Conservation (phyloP, 2,113 vertebrate species). For the Odocoileus hemionus region DNA sequence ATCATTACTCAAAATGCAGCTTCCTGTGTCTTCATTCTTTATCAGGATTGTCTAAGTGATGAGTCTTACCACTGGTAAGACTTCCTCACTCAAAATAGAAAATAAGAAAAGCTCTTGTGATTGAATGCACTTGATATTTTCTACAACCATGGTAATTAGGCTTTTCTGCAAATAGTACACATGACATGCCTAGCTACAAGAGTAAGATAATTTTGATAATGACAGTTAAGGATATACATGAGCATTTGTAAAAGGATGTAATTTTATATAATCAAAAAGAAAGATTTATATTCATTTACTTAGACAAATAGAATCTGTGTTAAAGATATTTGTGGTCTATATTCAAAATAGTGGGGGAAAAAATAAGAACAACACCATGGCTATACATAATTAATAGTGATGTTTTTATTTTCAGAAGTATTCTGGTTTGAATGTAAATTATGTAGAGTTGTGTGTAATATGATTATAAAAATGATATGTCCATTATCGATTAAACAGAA, state of each 20-base stretch:
- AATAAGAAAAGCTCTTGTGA: not conserved
- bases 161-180: not conserved
- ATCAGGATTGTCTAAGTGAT: not conserved
- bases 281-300: not conserved
- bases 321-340: not conserved
- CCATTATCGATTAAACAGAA: constrained; percentile 73
- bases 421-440: not conserved
- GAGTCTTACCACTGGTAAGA: not conserved
- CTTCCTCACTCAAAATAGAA: not conserved
- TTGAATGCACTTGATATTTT: not conserved
- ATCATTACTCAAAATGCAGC: not conserved
- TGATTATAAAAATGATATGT: not conserved
- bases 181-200: not conserved
- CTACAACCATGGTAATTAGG: not conserved
- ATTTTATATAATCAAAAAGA: not conserved
- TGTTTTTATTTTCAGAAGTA: not conserved
- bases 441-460: not conserved
- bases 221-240: not conserved
- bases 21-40: not conserved
- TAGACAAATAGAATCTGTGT: not conserved
- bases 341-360: not conserved
- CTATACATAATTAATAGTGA: not conserved
- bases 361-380: not conserved
- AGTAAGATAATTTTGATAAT: not conserved
- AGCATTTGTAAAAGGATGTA: not conserved